Base-by-base conservation (phyloP, 2,113 vertebrate species). In the Poeciliopsis retropinna region DNA sequence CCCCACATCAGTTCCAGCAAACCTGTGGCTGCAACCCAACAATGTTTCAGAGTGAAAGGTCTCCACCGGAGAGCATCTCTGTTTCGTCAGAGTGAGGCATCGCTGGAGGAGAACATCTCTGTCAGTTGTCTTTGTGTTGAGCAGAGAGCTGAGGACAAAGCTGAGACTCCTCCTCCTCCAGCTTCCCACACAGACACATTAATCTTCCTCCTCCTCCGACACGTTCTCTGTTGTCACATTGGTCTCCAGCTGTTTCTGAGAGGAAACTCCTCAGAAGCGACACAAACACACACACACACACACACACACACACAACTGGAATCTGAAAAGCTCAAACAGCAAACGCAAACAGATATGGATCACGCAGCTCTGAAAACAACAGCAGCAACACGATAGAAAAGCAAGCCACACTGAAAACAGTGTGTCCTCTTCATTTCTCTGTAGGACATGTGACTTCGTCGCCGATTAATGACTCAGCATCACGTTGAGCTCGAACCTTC, bases 111-210 rank as follows among this genome's bases (percentile, higher is more conserved):
- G 51, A 57, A 57, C 22, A 57, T 57, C 51, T 57, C 51, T 84
- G 81, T 74, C 86, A 82, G 85, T 73, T 74, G 70, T 83, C 92
- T 92, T 92, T 93, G 91, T 92, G 87, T 74, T 89, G 57, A 88
- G 91, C 90, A 83, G 82, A 72, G 78, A 67, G 76, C 64, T 7
- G 1, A 75, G 72, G 79, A 88, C 77, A 84, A 92, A 91, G 70
- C 74, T 62, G 72, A 70, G 61, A 73, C 64, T 61, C 66, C 22
- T 27, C 30, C 60, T 11, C 29, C 37, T 3, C 41, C 39, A 68
- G 60, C 9, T 17, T 32, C 61, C 34, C 67, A 81, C 81, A 84
- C 76, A 86, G 78, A 76, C 73, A 82, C 79, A 88, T 86, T 75
- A 82, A 80, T 84, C 79, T 74, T 60, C 75, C 64, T 79, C 73